Base-by-base conservation (phyloP, 2,797 vertebrate genomes). In the Pterois miles region DNA sequence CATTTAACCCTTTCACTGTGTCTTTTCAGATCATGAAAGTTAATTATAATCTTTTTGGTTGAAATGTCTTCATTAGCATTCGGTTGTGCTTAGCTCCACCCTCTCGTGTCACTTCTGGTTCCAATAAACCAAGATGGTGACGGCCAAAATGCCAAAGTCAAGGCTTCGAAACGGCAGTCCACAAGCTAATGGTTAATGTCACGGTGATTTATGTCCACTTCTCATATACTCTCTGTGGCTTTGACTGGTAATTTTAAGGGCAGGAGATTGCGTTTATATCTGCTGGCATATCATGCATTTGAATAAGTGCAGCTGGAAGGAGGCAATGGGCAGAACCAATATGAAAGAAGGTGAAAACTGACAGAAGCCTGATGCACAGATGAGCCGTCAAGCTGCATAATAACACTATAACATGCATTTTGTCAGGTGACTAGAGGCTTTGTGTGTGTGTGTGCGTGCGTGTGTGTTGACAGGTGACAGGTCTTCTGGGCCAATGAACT, bases 401-500 rank as follows among this genome's bases (percentile, higher is more conserved):
- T 6, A 78, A 46, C 64, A 34, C 50, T 38, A 54, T 9, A 62
- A 70, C 66, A 58, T 73, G 33, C 38, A 66, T 60, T 56, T 23
- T 48, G 50, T 64, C 33, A 46, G 60, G 43, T 64, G 40, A 82
- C 40, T 58, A n/a, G 27, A 31, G 56, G 36, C 36, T 52, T 58
- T 62, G 43, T 62, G 56, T 57, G 53, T 59, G 53, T 38, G 50
- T 46, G 34, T 53, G 29, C 23, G 53, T 31, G 69, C 29, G 66
- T 75, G 58, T 71, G 71, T 69, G 73, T 71, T 84, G 89, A 83
- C 92, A 93, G 91, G 91, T 92, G 92, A 91, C 86, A 90, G 75
- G 83, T 91, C 91, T 94, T 93, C 92, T 89, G 89, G 89, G 86
- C 89, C 91, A 90, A 73, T 82, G 88, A 92, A 81, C 88, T 72